Conservation (phyloP, 2,797 vertebrate genomes). For the Todus mexicanus region DNA sequence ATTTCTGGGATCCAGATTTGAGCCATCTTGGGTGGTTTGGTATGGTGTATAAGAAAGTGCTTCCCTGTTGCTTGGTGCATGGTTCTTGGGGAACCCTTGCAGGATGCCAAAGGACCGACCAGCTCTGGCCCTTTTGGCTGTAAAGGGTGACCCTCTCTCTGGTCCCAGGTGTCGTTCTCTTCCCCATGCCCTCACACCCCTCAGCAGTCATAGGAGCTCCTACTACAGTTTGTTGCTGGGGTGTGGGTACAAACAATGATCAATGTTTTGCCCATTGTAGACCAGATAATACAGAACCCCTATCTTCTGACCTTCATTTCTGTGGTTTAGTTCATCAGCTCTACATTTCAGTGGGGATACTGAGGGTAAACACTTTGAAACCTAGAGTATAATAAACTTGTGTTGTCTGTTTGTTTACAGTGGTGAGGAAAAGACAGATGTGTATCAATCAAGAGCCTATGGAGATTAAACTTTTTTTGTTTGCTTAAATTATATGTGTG, state of each 20-base stretch:
- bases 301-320: accelerated
- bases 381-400: neutral
- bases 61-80: neutral
- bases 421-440: neutral
- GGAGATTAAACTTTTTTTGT: neutral
- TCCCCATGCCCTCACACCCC: neutral
- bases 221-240: neutral
- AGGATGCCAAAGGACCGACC: neutral
- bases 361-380: neutral
- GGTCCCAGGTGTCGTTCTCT: neutral
- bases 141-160: neutral
- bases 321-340: neutral
- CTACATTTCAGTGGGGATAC: neutral
- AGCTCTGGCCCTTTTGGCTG: neutral
- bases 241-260: neutral
- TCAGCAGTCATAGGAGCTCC: neutral
- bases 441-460: neutral
- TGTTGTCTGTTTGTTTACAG: neutral
- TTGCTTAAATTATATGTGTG: neutral
- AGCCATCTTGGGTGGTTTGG: neutral
- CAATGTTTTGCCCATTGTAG: neutral
- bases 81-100: neutral
- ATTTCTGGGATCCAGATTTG: neutral
- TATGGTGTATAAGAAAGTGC: neutral
- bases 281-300: neutral